Base-by-base conservation (phyloP, 2,113 vertebrate genomes). In the Lamprotornis superbus region DNA sequence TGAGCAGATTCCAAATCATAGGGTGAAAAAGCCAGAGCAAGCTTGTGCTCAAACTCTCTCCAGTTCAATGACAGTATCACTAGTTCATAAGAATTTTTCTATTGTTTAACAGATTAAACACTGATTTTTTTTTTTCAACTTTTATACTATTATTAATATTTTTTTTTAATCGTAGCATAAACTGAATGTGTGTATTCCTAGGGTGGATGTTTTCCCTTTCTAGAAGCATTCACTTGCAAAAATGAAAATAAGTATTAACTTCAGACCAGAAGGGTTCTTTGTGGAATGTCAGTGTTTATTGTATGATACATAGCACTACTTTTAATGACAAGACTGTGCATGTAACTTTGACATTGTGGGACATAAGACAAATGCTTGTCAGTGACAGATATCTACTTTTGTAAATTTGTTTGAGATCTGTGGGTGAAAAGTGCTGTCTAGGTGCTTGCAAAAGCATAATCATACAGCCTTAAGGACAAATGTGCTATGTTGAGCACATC, bases 1-100 rank as follows among this genome's bases (percentile, higher is more conserved):
- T 99, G 99, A 99, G 98, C 99, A 99, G 98, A 99, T 99, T 99
- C 99, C 98, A 99, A 98, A 98, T 98, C 97, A 96, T 97, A 98
- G 98, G 98, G 98, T 98, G 98, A 98, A 98, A 98, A 99, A 98
- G 98, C 98, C 98, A 98, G 96, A 98, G 97, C 96, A 97, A 98
- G 98, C 98, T 98, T 98, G 98, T 98, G 99, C 97, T 89, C 96
- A 98, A 98, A 99, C 98, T 98, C 97, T 98, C 98, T 98, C 90
- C 94, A 98, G 98, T 98, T 98, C 98, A 98, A 97, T 98, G 96
- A 97, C 98, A 96, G 95, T 98, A 98, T 98, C 97, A 98, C 84
- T 97, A 95, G 92, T 98, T 98, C 94, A 96, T 92, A 98, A 97
- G 90, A 96, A 94, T 97, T 98, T 93, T 96, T 77, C 92, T 97